Evolutionary conservation across 2,888 invertebrate species (phyloP).

Genomic region (Melinaea marsaeus): DNA sequence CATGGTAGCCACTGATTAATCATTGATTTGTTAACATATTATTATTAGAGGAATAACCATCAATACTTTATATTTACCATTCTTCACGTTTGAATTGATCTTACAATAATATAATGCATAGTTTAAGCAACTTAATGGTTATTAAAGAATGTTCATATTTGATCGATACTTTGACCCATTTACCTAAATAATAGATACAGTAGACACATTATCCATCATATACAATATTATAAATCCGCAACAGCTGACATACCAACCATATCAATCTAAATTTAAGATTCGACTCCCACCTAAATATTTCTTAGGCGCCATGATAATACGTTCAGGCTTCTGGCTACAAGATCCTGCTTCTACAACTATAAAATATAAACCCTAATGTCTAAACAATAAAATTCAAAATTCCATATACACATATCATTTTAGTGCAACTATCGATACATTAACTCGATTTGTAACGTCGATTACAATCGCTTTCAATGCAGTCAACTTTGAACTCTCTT

Average conservation of each 20-base stretch:
- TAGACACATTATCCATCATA: slow-evolving; percentile 17
- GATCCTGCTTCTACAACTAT: slow-evolving; percentile 21
- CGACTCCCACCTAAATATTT: slow-evolving; percentile 31
- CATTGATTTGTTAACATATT: slow-evolving; percentile 22
- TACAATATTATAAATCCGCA: slow-evolving; percentile 28
- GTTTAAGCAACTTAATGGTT: too few species aligned
- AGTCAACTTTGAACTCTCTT: slow-evolving; percentile 42
- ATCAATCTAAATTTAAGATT: slow-evolving; percentile 31
- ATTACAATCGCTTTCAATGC: slow-evolving; percentile 28
- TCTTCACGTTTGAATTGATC: too few species aligned
- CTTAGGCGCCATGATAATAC: slow-evolving; percentile 30
- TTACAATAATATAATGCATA: too few species aligned
- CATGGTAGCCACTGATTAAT: slow-evolving; percentile 37
- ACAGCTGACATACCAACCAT: slow-evolving; percentile 23
- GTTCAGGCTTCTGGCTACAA: slow-evolving; percentile 20
- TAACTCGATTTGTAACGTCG: slow-evolving; percentile 46
- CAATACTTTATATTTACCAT: too few species aligned
- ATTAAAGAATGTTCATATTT: too few species aligned
- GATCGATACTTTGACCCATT: slow-evolving; percentile 15
- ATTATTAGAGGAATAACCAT: too few species aligned
- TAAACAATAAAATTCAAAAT: slow-evolving; percentile 31
- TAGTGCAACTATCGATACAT: slow-evolving; percentile 16
- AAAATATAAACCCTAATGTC: slow-evolving; percentile 13
- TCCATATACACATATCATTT: slow-evolving; percentile 19
- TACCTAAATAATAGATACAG: slow-evolving; percentile 6